Percentiles rank a stretch among this genome's conserved stretches.
phyloP scores from a whole-genome alignment of 2,113 vertebrate genomes.

The Pterocles gutturalis region DNA sequence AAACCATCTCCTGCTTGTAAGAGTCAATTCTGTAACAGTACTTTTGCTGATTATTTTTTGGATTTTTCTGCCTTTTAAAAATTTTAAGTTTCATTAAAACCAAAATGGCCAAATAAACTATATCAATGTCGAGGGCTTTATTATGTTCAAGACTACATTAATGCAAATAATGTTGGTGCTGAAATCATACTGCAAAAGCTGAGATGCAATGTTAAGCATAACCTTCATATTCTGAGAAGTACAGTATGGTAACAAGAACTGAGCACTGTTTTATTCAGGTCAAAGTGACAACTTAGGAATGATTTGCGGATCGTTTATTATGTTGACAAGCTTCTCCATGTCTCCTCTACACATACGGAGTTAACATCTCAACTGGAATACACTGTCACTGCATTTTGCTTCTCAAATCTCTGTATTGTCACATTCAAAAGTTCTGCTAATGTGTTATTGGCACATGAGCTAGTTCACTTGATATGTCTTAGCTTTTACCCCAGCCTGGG shows the following conservation, averaged over 20 bases:
- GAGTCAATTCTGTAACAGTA: neutral
- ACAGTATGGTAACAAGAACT: neutral
- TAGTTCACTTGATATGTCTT: neutral
- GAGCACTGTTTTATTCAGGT: neutral
- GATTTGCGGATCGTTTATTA: neutral
- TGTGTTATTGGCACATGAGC: neutral
- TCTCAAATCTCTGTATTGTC: neutral
- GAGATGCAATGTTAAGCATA: neutral
- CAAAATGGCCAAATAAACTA: constrained; percentile 6
- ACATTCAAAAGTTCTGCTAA: neutral
- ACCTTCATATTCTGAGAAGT: neutral
- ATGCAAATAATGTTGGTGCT: neutral
- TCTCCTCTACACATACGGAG: neutral
- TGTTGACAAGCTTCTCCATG: neutral
- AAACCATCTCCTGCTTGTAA: neutral
- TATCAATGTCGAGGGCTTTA: neutral
- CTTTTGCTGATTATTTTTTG: constrained; percentile 24
- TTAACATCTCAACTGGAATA: neutral
- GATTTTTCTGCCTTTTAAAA: constrained; percentile 2
- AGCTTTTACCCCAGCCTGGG: neutral
- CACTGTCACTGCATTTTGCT: neutral
- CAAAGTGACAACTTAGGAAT: neutral
- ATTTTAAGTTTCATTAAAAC: constrained; percentile 2
- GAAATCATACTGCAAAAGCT: neutral
- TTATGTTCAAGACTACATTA: neutral